Evolutionary conservation across 2,113 vertebrate species (phyloP).

Genomic region (Verasper variegatus): DNA sequence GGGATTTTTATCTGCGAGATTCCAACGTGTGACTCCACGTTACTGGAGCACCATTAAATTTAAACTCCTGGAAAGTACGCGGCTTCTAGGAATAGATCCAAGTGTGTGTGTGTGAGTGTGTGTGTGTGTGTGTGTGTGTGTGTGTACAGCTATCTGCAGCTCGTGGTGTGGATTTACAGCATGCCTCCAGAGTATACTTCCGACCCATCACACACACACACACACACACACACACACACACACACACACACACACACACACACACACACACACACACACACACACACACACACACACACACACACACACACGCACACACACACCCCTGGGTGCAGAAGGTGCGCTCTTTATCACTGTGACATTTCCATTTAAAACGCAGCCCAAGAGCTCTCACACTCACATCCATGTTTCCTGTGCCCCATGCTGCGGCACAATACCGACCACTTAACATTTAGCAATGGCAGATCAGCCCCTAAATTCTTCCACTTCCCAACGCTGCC

Average conservation of each 20-base stretch:
- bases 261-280: constrained; percentile 30
- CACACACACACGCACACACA: constrained; percentile 26
- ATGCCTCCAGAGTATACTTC: constrained; percentile 48
- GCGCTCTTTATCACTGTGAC: constrained; percentile 77
- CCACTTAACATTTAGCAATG: constrained; percentile 73
- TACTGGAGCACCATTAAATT: constrained; percentile 50
- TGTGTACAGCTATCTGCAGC: constrained; percentile 51
- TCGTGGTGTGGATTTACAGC: constrained; percentile 68
- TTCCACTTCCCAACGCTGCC: constrained; percentile 43
- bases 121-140: constrained; percentile 3
- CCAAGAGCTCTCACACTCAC: constrained; percentile 60
- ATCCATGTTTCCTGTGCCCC: constrained; percentile 71
- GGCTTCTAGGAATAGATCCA: constrained; percentile 58
- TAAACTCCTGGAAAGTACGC: constrained; percentile 57
- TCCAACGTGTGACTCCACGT: constrained; percentile 57
- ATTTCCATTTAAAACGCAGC: constrained; percentile 72
- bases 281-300: constrained; percentile 29
- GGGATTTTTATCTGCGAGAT: constrained; percentile 55
- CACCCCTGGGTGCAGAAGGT: constrained; percentile 56
- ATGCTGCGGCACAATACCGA: constrained; percentile 57
- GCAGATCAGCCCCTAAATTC: constrained; percentile 55
- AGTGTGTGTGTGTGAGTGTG: constrained; percentile 19
- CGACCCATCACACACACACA: constrained; percentile 46
- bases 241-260: constrained; percentile 34
- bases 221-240: constrained; percentile 36